Percentiles rank a stretch among this genome's conserved stretches.
These are phyloP conservation scores for Pelvicachromis taeniatus DNA, from an alignment of 2,113 vertebrate genomes.

Conservation along the genomic window DNA sequence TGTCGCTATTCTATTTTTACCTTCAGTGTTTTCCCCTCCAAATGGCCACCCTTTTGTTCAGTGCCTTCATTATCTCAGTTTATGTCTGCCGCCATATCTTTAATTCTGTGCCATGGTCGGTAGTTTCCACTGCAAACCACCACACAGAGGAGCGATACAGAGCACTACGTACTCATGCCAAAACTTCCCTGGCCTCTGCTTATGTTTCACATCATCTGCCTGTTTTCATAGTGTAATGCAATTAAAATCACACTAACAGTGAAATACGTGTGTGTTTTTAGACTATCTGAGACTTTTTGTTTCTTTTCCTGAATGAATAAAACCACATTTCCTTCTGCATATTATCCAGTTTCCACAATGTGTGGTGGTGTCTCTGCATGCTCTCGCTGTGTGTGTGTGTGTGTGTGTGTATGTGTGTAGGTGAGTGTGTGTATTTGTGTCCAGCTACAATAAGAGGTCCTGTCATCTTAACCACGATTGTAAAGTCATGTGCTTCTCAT, in stretches of 20 bases:
- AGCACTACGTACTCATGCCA: not conserved
- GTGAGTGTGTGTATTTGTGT: not conserved
- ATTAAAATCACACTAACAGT: constrained; percentile 13
- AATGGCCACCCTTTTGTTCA: not conserved
- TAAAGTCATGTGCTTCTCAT: constrained; percentile 61
- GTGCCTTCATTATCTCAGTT: not conserved
- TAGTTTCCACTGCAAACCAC: not conserved
- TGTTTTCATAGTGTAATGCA: constrained; percentile 10
- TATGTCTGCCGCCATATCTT: not conserved
- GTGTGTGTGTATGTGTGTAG: not conserved
- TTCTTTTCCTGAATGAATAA: constrained; percentile 8
- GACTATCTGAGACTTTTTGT: not conserved
- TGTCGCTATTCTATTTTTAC: not conserved
- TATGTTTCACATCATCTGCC: constrained; percentile 17
- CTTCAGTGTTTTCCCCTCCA: not conserved
- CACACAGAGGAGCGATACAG: not conserved
- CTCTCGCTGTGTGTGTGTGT: not conserved
- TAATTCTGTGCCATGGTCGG: not conserved
- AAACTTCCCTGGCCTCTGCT: not conserved
- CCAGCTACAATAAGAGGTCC: constrained; percentile 14
- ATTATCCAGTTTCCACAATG: not conserved
- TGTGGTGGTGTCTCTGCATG: not conserved
- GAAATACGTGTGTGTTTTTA: not conserved
- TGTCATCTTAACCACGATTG: constrained; percentile 52
- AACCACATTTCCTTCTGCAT: not conserved